phyloP scores from a whole-genome alignment of 2,113 vertebrate genomes.

The Ia io region DNA sequence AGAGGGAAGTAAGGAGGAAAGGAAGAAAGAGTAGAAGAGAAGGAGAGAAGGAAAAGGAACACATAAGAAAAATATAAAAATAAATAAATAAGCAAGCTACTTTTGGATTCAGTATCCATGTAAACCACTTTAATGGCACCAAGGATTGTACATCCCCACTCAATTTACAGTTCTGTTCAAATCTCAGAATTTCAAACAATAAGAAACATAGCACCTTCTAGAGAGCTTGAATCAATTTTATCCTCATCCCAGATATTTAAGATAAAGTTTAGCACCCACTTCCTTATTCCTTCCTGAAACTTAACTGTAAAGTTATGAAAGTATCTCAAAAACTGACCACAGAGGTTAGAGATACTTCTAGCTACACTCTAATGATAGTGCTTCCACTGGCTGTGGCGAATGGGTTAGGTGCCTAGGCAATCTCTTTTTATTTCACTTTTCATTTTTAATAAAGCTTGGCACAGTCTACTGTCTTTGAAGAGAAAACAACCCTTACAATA shows the following conservation, averaged over 20 bases:
- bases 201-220: accelerated
- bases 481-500: background rate
- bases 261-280: background rate
- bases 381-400: background rate
- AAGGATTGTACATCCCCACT: accelerated
- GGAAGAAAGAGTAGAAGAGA: too few species aligned
- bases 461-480: background rate
- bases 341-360: background rate
- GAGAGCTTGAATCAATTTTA: background rate
- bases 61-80: background rate
- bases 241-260: background rate
- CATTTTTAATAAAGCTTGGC: background rate
- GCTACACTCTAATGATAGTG: too few species aligned
- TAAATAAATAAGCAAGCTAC: background rate
- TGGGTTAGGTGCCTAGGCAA: background rate
- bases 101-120: background rate
- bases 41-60: background rate
- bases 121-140: background rate
- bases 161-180: too few species aligned
- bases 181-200: background rate
- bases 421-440: background rate
- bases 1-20: background rate
- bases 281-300: background rate
- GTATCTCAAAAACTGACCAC: background rate
- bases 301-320: background rate